A percentile compares a stretch with the other conserved stretches of the same genome.
phyloP scores from a whole-genome alignment of 1,140 invertebrate species.

The Lepidurus couesii region DNA sequence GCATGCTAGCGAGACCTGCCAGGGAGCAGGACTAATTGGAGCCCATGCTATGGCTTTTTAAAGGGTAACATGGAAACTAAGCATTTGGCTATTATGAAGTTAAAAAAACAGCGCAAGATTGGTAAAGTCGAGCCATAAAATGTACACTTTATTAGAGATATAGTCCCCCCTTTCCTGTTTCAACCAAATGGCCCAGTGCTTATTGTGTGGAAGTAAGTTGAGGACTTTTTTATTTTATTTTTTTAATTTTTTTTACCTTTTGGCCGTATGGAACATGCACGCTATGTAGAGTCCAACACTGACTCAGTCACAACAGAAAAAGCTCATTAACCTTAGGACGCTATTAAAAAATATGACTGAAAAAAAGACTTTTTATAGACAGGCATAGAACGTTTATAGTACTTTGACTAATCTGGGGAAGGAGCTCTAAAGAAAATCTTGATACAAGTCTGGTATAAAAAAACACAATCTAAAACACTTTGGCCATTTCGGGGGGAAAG shows the following conservation, averaged over 20 bases:
- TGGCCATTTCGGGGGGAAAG: background rate
- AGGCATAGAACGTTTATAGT: background rate
- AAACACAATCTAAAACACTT: background rate
- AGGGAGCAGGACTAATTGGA: slow-evolving; percentile 1
- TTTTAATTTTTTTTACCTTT: background rate
- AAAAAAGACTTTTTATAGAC: background rate
- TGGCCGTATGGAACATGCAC: background rate
- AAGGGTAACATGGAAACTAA: background rate
- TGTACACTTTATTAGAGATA: background rate
- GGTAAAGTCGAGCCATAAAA: background rate
- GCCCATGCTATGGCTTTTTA: background rate
- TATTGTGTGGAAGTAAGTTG: background rate
- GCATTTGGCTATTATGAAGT: background rate
- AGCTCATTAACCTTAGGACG: background rate
- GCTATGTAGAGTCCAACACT: background rate
- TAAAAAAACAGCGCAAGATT: background rate
- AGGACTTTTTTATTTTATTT: background rate
- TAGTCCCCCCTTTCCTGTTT: background rate
- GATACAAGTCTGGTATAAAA: background rate
- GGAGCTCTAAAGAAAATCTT: background rate
- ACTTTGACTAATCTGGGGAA: background rate
- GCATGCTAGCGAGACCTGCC: background rate
- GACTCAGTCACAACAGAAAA: background rate
- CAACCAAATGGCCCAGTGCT: background rate
- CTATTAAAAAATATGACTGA: background rate